Conservation (phyloP, 2,113 vertebrate species). For the Hippoglossus stenolepis region DNA sequence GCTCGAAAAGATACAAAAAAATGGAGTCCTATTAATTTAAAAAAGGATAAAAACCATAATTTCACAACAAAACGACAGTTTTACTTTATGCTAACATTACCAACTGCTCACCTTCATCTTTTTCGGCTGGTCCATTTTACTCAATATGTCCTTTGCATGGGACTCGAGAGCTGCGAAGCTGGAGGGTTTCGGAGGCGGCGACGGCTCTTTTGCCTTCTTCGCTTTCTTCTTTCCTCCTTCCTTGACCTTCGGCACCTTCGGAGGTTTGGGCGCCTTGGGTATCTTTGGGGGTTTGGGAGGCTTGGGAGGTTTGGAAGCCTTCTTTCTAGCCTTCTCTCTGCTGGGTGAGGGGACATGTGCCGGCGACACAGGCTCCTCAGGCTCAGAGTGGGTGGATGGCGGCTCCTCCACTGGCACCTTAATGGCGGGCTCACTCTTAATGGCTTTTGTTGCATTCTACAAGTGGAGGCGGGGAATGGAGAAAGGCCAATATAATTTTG, state of each 20-base stretch:
- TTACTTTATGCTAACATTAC: not conserved
- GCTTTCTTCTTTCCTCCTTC: conserved; percentile 94
- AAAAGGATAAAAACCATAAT: not conserved
- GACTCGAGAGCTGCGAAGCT: conserved; percentile 93
- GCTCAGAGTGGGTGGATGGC: conserved; percentile 85
- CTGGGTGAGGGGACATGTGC: conserved; percentile 81
- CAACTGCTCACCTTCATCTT: conserved; percentile 87
- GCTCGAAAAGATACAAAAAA: not conserved
- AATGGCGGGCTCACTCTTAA: conserved; percentile 87
- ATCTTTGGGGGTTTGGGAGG: conserved; percentile 87
- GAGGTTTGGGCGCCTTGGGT: conserved; percentile 87
- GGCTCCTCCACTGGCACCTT: conserved; percentile 84
- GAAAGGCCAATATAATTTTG: not conserved
- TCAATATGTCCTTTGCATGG: conserved; percentile 94
- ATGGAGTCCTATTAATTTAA: too few relatives aligned
- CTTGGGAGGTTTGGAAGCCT: conserved; percentile 84
- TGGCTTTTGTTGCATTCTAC: conserved; percentile 92
- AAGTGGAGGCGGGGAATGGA: not conserved
- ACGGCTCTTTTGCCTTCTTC: conserved; percentile 88
- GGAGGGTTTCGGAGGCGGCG: conserved; percentile 87
- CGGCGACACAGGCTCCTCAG: conserved; percentile 84
- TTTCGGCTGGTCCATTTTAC: conserved; percentile 95
- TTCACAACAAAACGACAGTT: too few relatives aligned
- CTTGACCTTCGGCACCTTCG: conserved; percentile 90
- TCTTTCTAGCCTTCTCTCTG: conserved; percentile 81